A percentile compares a stretch with the other conserved stretches of the same genome.
Evolutionary conservation across 2,888 invertebrate species (phyloP).

Genomic region (Coelopa pilipes): DNA sequence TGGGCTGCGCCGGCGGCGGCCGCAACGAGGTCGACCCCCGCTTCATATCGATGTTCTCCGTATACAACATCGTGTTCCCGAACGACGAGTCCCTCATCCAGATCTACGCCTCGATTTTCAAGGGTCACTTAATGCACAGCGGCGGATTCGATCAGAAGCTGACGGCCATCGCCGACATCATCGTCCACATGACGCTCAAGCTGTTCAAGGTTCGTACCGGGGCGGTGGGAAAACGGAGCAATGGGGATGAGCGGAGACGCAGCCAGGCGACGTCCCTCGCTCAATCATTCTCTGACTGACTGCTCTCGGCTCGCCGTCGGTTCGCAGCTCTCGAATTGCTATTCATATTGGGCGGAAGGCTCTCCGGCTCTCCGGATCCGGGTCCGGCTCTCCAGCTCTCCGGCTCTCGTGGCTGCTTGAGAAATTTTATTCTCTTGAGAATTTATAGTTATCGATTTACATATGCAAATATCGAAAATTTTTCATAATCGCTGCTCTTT

Average conservation of each 20-base stretch:
- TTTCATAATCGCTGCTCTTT: conserved; percentile 60
- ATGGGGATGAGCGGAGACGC: not conserved
- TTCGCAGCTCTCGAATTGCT: conserved; percentile 3
- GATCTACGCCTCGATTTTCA: conserved; percentile 85
- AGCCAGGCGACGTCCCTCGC: not conserved
- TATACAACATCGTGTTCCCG: conserved; percentile 88
- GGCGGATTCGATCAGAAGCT: conserved; percentile 75
- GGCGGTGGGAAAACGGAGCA: too few relatives aligned
- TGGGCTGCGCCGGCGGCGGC: conserved; percentile 90
- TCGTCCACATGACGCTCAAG: conserved; percentile 83
- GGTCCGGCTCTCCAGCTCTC: not conserved
- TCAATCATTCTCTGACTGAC: not conserved
- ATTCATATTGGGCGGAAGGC: conserved; percentile 5
- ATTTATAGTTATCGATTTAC: conserved; percentile 65
- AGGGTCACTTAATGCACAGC: conserved; percentile 74
- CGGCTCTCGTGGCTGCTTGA: not conserved
- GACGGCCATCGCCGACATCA: conserved; percentile 72
- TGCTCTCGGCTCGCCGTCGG: not conserved
- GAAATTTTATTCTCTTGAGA: conserved; percentile 48
- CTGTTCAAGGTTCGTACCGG: conserved; percentile 77
- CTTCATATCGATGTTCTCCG: conserved; percentile 90
- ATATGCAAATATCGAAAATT: conserved; percentile 66
- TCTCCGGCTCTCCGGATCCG: not conserved
- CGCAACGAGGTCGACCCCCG: conserved; percentile 90
- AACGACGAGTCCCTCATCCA: conserved; percentile 79